Evolutionary conservation across 2,113 vertebrate genomes (phyloP).

Genomic region (Scartelaos histophorus): DNA sequence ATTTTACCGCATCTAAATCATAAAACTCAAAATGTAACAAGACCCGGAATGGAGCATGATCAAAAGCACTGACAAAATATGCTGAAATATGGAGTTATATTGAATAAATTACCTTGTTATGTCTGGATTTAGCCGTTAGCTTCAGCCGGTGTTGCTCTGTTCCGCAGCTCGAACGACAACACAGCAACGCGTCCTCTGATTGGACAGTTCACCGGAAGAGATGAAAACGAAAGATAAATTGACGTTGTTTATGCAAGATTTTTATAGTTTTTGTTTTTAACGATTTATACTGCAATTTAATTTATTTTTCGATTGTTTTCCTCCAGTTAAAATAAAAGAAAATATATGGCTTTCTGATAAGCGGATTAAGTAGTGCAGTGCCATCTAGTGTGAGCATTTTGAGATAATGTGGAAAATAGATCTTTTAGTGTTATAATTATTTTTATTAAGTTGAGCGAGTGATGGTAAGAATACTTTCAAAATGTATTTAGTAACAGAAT

Average conservation of each 20-base stretch:
- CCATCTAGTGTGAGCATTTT: constrained; percentile 29
- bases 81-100: not conserved
- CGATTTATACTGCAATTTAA: not conserved
- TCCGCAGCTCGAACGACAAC: constrained; percentile 68
- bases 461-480: no score
- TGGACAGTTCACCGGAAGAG: constrained; percentile 47
- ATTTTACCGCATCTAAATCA: not conserved
- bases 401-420: no score
- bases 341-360: not conserved
- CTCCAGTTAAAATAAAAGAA: not conserved
- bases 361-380: constrained; percentile 21
- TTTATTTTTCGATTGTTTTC: not conserved
- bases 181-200: constrained; percentile 62
- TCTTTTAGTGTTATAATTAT: no score
- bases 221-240: not conserved
- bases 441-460: not conserved
- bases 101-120: constrained; percentile 65
- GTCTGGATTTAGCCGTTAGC: constrained; percentile 49
- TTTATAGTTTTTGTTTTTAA: not conserved
- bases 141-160: constrained; percentile 39
- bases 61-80: not conserved
- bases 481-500: no score
- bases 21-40: fast-evolving
- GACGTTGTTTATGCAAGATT: not conserved
- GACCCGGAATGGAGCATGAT: fast-evolving